Evolutionary conservation across 2,888 invertebrate species (phyloP).

Genomic region (Scelioninae gen. 2): DNA sequence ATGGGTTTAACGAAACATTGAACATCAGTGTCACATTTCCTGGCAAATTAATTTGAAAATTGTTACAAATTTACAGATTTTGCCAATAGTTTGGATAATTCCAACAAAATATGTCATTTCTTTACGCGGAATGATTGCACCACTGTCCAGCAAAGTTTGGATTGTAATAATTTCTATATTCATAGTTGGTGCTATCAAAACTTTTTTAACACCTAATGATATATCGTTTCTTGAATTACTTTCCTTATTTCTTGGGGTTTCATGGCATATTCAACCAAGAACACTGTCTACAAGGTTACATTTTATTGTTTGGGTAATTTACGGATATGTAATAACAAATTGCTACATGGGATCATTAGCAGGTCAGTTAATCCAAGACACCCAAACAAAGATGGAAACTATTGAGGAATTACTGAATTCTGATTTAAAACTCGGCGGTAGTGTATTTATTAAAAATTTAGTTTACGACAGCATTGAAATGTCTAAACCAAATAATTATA

Average conservation of each 20-base stretch:
- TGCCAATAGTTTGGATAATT: conserved; percentile 41
- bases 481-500: background rate
- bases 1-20: no score
- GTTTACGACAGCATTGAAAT: conserved; percentile 46
- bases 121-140: conserved; percentile 63
- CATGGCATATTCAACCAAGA: conserved; percentile 61
- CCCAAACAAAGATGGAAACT: conserved; percentile 61
- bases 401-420: conserved; percentile 63
- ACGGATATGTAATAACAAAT: conserved; percentile 67
- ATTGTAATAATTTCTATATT: conserved; percentile 60
- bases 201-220: conserved; percentile 59
- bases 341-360: conserved; percentile 69
- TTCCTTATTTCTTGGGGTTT: conserved; percentile 63
- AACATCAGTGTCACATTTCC: no score
- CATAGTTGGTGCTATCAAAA: conserved; percentile 61
- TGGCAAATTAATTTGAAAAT: no score
- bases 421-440: conserved; percentile 62
- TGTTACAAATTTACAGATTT: conserved; percentile 22
- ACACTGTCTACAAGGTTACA: conserved; percentile 63
- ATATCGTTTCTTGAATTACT: conserved; percentile 64
- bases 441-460: conserved; percentile 58
- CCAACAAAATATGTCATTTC: conserved; percentile 21
- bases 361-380: conserved; percentile 64
- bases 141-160: conserved; percentile 65
- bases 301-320: conserved; percentile 68